These are phyloP conservation scores for Cephus pulcher DNA, from an alignment of 2,888 invertebrate genomes.

Conservation along the genomic window DNA sequence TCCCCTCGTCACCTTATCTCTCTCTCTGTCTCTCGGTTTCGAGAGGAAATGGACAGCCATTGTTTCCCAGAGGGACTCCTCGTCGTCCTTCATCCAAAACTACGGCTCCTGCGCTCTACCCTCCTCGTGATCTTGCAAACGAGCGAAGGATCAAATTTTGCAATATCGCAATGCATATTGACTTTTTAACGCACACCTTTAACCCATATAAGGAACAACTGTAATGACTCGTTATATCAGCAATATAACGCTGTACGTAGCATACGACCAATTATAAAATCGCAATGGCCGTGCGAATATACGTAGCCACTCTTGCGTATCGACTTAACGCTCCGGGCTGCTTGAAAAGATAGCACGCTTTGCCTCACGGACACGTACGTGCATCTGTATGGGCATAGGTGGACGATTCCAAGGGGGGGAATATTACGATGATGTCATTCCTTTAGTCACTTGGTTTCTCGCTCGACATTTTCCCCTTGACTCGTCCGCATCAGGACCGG, in stretches of 20 bases:
- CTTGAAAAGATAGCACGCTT: not conserved
- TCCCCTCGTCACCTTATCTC: not conserved
- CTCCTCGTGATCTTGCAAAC: not conserved
- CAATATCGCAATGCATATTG: not conserved
- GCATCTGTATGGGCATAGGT: not conserved
- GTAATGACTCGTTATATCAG: not conserved
- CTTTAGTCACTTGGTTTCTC: not conserved
- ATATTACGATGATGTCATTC: constrained; percentile 2
- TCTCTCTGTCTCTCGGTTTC: not conserved
- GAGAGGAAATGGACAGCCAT: not conserved
- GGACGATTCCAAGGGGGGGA: not conserved
- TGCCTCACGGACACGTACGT: not conserved
- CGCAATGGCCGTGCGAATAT: not conserved
- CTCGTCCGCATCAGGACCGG: not conserved
- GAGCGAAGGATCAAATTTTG: not conserved
- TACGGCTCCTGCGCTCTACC: not conserved
- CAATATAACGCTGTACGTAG: not conserved
- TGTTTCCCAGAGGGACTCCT: not conserved
- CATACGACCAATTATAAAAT: not conserved
- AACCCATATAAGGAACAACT: not conserved
- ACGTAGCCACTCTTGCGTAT: not conserved
- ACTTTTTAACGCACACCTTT: not conserved
- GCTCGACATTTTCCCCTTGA: not conserved
- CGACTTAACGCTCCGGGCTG: not conserved
- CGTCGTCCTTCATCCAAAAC: not conserved